phyloP scores from a whole-genome alignment of 2,113 vertebrate species.

The Scopus umbretta region DNA sequence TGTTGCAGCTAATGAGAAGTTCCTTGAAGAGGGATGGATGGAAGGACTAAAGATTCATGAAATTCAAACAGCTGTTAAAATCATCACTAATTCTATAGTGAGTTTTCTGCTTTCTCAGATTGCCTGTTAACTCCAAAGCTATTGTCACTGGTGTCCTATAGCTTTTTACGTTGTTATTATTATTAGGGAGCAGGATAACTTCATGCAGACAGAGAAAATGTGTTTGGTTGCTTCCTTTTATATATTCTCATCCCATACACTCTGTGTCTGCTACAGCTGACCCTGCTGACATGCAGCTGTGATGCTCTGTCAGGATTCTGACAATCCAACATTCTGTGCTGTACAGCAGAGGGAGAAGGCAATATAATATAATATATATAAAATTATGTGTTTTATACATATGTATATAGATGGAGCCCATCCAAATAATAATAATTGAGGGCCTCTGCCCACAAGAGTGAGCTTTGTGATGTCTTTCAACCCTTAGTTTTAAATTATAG shows the following conservation, averaged over 20 bases:
- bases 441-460: constrained; percentile 19
- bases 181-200: constrained; percentile 15
- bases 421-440: constrained; percentile 14
- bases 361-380: constrained; percentile 26
- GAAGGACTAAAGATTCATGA: neutral
- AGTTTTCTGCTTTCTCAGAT: neutral
- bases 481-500: constrained; percentile 41
- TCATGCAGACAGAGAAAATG: neutral
- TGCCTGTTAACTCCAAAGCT: neutral
- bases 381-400: constrained; percentile 53
- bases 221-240: neutral
- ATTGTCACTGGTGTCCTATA: neutral
- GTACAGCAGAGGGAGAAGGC: constrained; percentile 25
- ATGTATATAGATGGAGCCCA: constrained; percentile 50
- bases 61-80: neutral
- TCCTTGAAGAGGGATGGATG: neutral
- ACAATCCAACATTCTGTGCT: constrained; percentile 13
- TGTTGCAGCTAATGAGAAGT: neutral
- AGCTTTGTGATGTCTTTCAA: neutral
- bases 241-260: neutral
- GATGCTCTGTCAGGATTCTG: neutral
- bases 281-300: neutral
- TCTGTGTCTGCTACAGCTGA: neutral
- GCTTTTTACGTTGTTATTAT: neutral
- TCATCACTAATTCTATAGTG: neutral